Evolutionary conservation across 2,113 vertebrate genomes (phyloP).

Genomic region (Ovibos moschatus): DNA sequence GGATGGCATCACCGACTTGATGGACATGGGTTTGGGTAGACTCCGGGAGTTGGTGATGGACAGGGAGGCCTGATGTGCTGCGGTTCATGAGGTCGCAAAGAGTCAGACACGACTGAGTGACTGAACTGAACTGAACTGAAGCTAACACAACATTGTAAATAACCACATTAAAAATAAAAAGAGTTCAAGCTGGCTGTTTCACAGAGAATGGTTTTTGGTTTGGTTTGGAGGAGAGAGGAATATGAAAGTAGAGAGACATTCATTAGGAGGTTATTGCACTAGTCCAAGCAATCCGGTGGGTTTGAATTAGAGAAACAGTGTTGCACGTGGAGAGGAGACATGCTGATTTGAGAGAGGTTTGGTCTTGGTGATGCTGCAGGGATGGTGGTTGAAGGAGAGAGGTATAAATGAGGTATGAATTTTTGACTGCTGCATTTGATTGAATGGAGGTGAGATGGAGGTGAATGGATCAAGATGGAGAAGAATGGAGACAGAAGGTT

Average conservation of each 20-base stretch:
- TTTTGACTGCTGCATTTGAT: background rate
- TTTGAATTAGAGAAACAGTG: background rate
- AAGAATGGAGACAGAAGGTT: background rate
- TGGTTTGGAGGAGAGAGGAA: background rate
- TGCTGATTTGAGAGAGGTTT: background rate
- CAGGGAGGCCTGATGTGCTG: too few relatives aligned
- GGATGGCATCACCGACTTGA: too few relatives aligned
- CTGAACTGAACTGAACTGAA: too few relatives aligned
- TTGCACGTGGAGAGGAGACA: background rate
- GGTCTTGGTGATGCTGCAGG: background rate
- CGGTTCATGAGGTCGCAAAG: too few relatives aligned
- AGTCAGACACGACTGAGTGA: too few relatives aligned
- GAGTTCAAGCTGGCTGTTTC: background rate
- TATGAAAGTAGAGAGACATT: background rate
- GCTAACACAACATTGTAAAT: background rate
- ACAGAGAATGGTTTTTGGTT: constrained; percentile 1
- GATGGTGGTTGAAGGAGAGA: background rate
- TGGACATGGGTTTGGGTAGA: too few relatives aligned
- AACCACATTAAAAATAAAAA: background rate
- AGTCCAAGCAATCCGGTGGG: background rate
- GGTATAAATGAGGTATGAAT: background rate
- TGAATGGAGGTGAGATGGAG: background rate
- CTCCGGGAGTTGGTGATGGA: too few relatives aligned
- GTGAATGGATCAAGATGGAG: background rate
- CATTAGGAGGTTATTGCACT: background rate